Evolutionary conservation across 1,140 invertebrate genomes (phyloP), one percentile per base, ranked within the genome.

Genomic region (Pseudomyrmex pallidus): DNA sequence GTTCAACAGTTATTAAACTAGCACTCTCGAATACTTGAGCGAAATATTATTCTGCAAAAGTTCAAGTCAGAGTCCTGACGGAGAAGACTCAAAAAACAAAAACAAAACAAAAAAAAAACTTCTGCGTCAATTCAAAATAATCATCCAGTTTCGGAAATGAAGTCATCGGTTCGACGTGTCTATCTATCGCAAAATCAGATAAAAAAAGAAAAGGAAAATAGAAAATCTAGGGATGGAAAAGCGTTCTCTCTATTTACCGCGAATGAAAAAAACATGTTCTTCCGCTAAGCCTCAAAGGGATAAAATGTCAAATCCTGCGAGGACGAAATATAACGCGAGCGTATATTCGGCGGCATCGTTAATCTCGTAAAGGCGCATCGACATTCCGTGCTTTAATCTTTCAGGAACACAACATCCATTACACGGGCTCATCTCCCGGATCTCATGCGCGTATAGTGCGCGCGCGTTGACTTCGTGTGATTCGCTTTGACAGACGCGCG

Each of bases 401-500:
- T 74, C 61, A 77, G 54, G 72, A 57, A 64, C 61, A 83, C 82
- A 66, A 77, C 73, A 56, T 76, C 73, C 61, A 74, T 64, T 83
- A 83, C 52, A 66, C 46, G 44, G 73, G 59, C 72, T 83, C 82
- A 52, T 76, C 76, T 48, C 20, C 20, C 64, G 76, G 44, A 50
- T 59, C 76, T 72, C 76, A 15, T 62, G 68, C 67, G 52, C 52
- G 63, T 25, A 77, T 59, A 56, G 48, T 77, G 44, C 63, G 59
- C 80, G 15, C 57, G 9, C 22, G 25, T 63, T 74, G 82, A 78
- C 66, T 85, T 86, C 82, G 85, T 74, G 86, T 82, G 86, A 88
- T 87, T 89, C 73, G 87, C 87, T 89, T 89, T 89, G 87, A 89
- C 86, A 85, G 86, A 88, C 78, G 87, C 86, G 87, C 84, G 87